These are phyloP conservation scores for Epizoanthus stellaris DNA, from an alignment of 92 coral and sea anemone species.

Conservation along the genomic window DNA sequence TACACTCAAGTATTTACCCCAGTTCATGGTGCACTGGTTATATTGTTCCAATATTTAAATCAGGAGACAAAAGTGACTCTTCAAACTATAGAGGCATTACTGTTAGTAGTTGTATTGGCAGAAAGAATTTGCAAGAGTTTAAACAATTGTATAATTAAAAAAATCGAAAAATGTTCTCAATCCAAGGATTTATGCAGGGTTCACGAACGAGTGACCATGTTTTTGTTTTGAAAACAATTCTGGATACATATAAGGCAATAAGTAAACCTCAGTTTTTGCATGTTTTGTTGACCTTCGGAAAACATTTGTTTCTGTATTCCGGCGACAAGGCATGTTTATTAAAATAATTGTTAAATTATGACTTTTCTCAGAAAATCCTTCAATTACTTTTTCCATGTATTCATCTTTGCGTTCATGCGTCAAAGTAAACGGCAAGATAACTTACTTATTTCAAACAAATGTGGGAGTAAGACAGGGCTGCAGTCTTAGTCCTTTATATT, in stretches of 20 bases:
- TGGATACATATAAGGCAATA: conserved; percentile 45
- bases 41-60: conserved; percentile 54
- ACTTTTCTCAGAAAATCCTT: too few species aligned
- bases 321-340: too few species aligned
- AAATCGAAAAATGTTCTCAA: conserved; percentile 32
- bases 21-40: conserved; percentile 45
- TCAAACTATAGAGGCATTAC: conserved; percentile 55
- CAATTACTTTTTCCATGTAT: too few species aligned
- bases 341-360: not conserved
- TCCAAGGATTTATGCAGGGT: too few species aligned
- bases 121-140: conserved; percentile 38
- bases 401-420: too few species aligned
- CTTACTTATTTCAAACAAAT: not conserved
- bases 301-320: too few species aligned
- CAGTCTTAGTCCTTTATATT: not conserved
- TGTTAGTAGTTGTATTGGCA: conserved; percentile 52
- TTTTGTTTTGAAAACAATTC: conserved; percentile 37
- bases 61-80: conserved; percentile 28
- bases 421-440: not conserved
- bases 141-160: conserved; percentile 23
- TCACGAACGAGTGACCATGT: conserved; percentile 50
- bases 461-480: conserved; percentile 34
- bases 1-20: conserved; percentile 42
- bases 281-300: too few species aligned
- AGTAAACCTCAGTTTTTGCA: too few species aligned